These are phyloP conservation scores for Buteo buteo DNA, from an alignment of 2,113 vertebrate genomes.

Conservation along the genomic window DNA sequence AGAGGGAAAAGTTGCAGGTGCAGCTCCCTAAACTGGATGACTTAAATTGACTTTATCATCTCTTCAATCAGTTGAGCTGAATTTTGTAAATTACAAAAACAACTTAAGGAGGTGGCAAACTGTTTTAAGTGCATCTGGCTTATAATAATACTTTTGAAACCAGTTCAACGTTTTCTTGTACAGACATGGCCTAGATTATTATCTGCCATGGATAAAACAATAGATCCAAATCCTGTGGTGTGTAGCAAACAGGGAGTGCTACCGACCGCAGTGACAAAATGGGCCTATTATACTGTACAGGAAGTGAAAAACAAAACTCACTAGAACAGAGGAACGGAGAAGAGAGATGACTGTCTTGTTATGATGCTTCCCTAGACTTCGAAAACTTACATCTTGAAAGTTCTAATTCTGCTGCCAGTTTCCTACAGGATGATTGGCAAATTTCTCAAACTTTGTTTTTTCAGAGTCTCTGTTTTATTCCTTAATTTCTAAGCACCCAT, in stretches of 20 bases:
- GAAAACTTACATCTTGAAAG: not conserved
- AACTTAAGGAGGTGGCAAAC: conserved; percentile 40
- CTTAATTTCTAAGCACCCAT: not conserved
- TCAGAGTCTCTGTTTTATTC: not conserved
- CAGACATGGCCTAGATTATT: conserved; percentile 33
- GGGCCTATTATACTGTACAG: not conserved
- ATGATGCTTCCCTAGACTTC: not conserved
- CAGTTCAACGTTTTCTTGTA: not conserved
- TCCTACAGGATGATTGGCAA: not conserved
- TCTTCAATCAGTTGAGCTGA: conserved; percentile 37
- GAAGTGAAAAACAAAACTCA: not conserved
- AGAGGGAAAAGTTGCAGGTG: conserved; percentile 41
- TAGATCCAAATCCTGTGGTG: not conserved
- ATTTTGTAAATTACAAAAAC: conserved; percentile 61
- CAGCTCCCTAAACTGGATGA: conserved; percentile 27
- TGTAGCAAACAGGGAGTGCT: not conserved
- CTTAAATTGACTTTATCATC: conserved; percentile 62
- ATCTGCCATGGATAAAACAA: conserved; percentile 36
- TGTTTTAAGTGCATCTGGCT: conserved; percentile 43
- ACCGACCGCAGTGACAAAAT: not conserved
- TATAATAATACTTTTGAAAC: conserved; percentile 22
- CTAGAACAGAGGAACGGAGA: not conserved
- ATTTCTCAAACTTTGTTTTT: not conserved
- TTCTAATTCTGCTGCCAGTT: not conserved
- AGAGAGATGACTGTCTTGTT: not conserved